A percentile compares a stretch with the other conserved stretches of the same genome.
phyloP scores from a whole-genome alignment of 2,888 invertebrate genomes.

The Cephus pulcher region DNA sequence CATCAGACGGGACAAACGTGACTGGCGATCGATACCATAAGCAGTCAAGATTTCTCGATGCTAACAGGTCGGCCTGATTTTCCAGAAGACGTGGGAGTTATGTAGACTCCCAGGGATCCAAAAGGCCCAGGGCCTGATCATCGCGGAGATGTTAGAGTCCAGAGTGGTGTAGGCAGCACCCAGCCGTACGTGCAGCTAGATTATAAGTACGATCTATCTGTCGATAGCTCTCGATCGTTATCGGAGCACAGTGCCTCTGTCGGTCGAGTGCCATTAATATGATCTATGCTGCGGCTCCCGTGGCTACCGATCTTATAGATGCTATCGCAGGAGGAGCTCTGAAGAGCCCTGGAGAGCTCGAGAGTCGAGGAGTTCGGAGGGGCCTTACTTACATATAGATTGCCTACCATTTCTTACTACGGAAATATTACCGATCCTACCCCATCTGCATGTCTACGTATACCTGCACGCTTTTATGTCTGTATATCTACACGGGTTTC shows the following conservation, averaged over 20 bases:
- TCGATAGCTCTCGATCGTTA: slow-evolving; percentile 43
- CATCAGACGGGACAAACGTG: too few species aligned
- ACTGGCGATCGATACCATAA: too few species aligned
- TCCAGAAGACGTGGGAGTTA: too few species aligned
- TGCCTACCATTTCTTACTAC: slow-evolving; percentile 52
- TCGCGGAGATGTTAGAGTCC: too few species aligned
- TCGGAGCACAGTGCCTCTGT: slow-evolving; percentile 34
- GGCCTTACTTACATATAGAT: slow-evolving; percentile 64
- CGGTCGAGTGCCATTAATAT: slow-evolving; percentile 57
- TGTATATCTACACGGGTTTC: too few species aligned
- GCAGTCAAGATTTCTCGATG: too few species aligned
- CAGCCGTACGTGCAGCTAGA: not conserved
- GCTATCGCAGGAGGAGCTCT: slow-evolving; percentile 33
- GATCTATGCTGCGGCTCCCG: slow-evolving; percentile 62
- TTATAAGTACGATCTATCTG: slow-evolving; percentile 31
- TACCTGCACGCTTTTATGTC: too few species aligned
- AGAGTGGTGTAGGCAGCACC: not conserved
- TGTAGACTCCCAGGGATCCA: not conserved
- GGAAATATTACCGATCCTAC: slow-evolving; percentile 56
- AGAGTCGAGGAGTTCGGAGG: not conserved
- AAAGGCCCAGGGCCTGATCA: too few species aligned
- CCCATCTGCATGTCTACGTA: slow-evolving; percentile 3
- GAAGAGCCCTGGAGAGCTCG: not conserved
- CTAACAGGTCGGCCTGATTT: too few species aligned
- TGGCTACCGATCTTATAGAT: slow-evolving; percentile 57